These are phyloP conservation scores for Erebia epiphron DNA, from an alignment of 2,888 invertebrate genomes.

Conservation along the genomic window DNA sequence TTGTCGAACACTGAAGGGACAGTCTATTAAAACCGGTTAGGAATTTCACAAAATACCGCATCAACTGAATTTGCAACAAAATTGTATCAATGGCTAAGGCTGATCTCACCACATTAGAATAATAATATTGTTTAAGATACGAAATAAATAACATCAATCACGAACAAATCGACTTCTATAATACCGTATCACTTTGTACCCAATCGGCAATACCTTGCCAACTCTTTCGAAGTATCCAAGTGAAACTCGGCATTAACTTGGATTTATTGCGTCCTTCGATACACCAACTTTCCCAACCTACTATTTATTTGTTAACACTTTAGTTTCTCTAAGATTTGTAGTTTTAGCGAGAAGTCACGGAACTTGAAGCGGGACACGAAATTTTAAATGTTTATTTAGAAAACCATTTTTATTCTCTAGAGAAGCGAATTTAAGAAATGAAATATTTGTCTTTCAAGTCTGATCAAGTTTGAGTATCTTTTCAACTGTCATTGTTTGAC, in stretches of 20 bases:
- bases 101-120: neutral
- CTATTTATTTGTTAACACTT: conserved; percentile 45
- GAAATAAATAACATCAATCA: conserved; percentile 13
- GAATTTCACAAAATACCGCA: no score
- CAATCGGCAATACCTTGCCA: conserved; percentile 40
- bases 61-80: neutral
- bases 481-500: no score
- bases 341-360: conserved; percentile 31
- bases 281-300: conserved; percentile 42
- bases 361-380: conserved; percentile 24
- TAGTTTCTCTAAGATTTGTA: conserved; percentile 32
- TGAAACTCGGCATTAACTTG: conserved; percentile 47
- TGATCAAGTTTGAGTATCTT: no score
- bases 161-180: conserved; percentile 8
- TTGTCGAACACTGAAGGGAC: no score
- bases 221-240: conserved; percentile 44
- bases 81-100: neutral
- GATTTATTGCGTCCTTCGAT: conserved; percentile 49
- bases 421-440: neutral
- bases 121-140: neutral
- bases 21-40: no score
- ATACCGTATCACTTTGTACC: conserved; percentile 38
- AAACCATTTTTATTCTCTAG: neutral
- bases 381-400: conserved; percentile 18
- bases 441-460: neutral